Evolutionary conservation across 2,113 vertebrate species (phyloP).

Genomic region (Macaca fascicularis): T2T-MFA8v1.1 NC_088394.1:80848001-80848500

Average conservation of each 20-base stretch:
- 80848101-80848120: neutral
- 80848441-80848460: no score
- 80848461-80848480: neutral
- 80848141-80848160: rapidly evolving
- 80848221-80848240: rapidly evolving
- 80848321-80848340: neutral
- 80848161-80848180: neutral
- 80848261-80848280: rapidly evolving
- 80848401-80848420: rapidly evolving
- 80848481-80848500: no score
- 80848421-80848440: neutral
- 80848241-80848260: neutral
- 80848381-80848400: neutral
- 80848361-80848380: neutral
- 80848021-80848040: no score
- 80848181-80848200: rapidly evolving
- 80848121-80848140: neutral
- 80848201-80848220: rapidly evolving
- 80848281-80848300: rapidly evolving
- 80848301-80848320: neutral
- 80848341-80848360: rapidly evolving
- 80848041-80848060: neutral
- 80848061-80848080: neutral
- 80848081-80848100: neutral
- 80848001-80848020: neutral